These are phyloP conservation scores for Drosophila neocordata DNA, from an alignment of 1,140 invertebrate species.

Conservation along the genomic window DNA sequence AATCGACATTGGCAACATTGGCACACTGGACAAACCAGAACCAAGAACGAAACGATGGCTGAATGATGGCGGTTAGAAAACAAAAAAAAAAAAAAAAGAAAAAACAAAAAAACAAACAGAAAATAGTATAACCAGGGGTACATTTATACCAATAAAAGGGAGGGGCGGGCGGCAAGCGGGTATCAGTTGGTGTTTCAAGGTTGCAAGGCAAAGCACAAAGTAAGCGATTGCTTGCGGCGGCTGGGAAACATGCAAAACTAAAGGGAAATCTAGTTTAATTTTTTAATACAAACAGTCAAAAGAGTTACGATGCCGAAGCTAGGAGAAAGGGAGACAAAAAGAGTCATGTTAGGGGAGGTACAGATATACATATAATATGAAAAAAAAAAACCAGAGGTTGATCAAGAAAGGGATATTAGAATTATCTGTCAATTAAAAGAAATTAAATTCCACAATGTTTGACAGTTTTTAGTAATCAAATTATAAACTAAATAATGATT, in stretches of 20 bases:
- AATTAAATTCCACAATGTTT: no score
- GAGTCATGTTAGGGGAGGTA: not conserved
- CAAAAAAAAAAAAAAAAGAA: no score
- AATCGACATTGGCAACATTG: slow-evolving; percentile 67
- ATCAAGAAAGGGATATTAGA: no score
- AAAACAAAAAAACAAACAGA: no score
- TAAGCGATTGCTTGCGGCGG: slow-evolving; percentile 65
- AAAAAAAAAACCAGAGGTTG: slow-evolving; percentile 28
- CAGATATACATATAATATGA: not conserved
- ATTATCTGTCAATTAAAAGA: no score
- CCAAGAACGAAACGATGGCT: not conserved
- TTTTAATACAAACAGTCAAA: slow-evolving; percentile 76
- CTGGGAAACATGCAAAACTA: slow-evolving; percentile 71
- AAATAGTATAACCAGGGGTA: no score
- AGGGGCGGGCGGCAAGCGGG: not conserved
- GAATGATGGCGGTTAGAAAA: not conserved
- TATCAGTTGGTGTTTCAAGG: not conserved
- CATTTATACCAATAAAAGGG: no score
- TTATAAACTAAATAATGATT: not conserved
- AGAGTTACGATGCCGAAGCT: slow-evolving; percentile 31
- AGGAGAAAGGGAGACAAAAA: not conserved
- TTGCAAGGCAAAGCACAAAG: slow-evolving; percentile 47
- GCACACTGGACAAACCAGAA: slow-evolving; percentile 29
- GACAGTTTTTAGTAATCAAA: no score
- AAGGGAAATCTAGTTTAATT: slow-evolving; percentile 81